Conservation (phyloP, 2,888 invertebrate species). For the Ditula angustiorana region DNA sequence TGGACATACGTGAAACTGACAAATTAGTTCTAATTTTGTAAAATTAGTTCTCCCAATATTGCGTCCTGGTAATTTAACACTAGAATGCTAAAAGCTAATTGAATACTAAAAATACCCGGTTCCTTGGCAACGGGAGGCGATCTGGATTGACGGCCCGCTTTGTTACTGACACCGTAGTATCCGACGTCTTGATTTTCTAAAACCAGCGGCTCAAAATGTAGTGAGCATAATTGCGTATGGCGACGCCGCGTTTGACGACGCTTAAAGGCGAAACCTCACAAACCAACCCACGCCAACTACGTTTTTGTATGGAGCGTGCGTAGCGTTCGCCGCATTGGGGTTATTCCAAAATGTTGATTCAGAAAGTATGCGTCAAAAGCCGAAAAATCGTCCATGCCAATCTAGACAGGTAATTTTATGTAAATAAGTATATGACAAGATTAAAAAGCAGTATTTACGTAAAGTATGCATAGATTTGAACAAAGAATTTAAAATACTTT, state of each 20-base stretch:
- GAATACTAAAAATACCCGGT: conserved; percentile 63
- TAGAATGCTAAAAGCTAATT: conserved; percentile 69
- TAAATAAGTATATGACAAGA: too few relatives aligned
- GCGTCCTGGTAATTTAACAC: conserved; percentile 56
- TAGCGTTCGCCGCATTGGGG: too few relatives aligned
- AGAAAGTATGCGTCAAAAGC: too few relatives aligned
- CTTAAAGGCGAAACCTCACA: too few relatives aligned
- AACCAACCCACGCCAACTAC: too few relatives aligned
- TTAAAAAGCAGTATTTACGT: too few relatives aligned
- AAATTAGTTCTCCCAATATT: conserved; percentile 3
- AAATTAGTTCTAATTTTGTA: neutral
- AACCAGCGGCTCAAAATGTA: conserved; percentile 32
- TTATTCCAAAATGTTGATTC: too few relatives aligned
- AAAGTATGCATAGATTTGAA: too few relatives aligned
- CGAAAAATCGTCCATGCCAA: too few relatives aligned
- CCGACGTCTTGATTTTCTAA: conserved; percentile 46
- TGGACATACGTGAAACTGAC: neutral
- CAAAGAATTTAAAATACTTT: too few relatives aligned
- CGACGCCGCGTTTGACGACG: conserved; percentile 5
- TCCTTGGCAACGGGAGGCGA: conserved; percentile 52
- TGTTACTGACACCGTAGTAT: conserved; percentile 56
- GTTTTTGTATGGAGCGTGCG: too few relatives aligned
- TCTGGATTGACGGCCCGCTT: conserved; percentile 59
- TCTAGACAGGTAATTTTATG: too few relatives aligned
- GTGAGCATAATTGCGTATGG: neutral